phyloP scores from a whole-genome alignment of 2,888 invertebrate species.

The Clitarchus hookeri region DNA sequence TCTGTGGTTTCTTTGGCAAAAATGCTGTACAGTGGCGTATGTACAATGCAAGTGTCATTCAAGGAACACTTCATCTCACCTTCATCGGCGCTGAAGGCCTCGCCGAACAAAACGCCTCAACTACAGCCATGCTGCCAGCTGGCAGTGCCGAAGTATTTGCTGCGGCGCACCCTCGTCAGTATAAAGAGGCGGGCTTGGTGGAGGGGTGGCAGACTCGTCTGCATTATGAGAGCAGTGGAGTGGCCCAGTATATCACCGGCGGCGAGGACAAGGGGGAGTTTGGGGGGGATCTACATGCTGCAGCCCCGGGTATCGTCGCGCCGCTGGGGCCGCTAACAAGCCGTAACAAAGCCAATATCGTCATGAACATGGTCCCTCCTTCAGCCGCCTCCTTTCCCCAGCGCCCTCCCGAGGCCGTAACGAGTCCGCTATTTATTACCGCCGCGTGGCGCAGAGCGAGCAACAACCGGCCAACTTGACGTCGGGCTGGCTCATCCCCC shows the following conservation, averaged over 20 bases:
- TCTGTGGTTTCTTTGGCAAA: too few relatives aligned
- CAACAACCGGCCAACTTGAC: background rate
- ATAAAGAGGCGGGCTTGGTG: background rate
- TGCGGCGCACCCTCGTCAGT: too few relatives aligned
- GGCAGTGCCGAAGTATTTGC: too few relatives aligned
- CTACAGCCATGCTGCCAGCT: too few relatives aligned
- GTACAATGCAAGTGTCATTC: too few relatives aligned
- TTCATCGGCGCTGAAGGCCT: too few relatives aligned
- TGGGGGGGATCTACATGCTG: conserved; percentile 16
- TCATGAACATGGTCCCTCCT: conserved; percentile 36
- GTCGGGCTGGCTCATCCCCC: too few relatives aligned
- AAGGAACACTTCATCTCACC: too few relatives aligned
- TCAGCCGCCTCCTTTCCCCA: conserved; percentile 11
- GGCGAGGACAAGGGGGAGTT: background rate
- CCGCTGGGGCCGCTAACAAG: conserved; percentile 28
- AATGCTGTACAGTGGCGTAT: too few relatives aligned
- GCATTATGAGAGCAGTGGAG: background rate
- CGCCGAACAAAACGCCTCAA: too few relatives aligned
- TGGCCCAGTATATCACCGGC: conserved; percentile 1
- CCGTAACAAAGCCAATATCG: conserved; percentile 39
- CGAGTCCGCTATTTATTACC: conserved; percentile 10
- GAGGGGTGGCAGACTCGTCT: background rate
- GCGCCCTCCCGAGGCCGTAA: background rate
- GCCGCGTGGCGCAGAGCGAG: background rate
- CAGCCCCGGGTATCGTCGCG: background rate